These are phyloP conservation scores for Loripinus fragilis DNA, from an alignment of 2,888 invertebrate species.

Conservation along the genomic window DNA sequence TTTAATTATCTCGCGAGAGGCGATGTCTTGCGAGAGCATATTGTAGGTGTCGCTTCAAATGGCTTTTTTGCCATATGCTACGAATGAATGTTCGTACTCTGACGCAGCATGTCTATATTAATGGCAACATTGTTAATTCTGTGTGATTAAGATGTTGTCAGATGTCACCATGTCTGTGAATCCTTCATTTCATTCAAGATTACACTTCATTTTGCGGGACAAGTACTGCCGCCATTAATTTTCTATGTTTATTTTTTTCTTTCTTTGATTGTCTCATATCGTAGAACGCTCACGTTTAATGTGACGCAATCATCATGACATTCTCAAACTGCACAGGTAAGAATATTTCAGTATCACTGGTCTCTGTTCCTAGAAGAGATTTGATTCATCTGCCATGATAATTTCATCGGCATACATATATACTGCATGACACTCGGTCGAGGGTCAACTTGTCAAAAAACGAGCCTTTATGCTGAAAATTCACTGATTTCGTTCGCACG, in stretches of 20 bases:
- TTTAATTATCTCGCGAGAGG: conserved; percentile 36
- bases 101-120: neutral
- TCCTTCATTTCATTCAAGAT: neutral
- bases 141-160: conserved; percentile 3
- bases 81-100: neutral
- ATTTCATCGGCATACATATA: too few species aligned
- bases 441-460: too few species aligned
- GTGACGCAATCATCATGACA: too few species aligned
- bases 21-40: conserved; percentile 52
- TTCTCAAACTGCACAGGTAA: too few species aligned
- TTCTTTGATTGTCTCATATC: too few species aligned
- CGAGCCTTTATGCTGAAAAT: too few species aligned
- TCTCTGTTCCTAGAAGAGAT: too few species aligned
- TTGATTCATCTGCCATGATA: too few species aligned
- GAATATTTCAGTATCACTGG: too few species aligned
- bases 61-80: neutral
- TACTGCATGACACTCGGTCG: too few species aligned
- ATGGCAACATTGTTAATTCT: neutral
- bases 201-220: neutral
- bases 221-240: neutral
- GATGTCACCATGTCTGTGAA: conserved; percentile 1
- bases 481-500: too few species aligned
- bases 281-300: too few species aligned
- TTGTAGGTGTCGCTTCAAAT: conserved; percentile 39
- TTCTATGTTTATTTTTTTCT: neutral